These are phyloP conservation scores for Parauchenoglanis ngamensis DNA, from an alignment of 2,797 vertebrate genomes.

Conservation along the genomic window DNA sequence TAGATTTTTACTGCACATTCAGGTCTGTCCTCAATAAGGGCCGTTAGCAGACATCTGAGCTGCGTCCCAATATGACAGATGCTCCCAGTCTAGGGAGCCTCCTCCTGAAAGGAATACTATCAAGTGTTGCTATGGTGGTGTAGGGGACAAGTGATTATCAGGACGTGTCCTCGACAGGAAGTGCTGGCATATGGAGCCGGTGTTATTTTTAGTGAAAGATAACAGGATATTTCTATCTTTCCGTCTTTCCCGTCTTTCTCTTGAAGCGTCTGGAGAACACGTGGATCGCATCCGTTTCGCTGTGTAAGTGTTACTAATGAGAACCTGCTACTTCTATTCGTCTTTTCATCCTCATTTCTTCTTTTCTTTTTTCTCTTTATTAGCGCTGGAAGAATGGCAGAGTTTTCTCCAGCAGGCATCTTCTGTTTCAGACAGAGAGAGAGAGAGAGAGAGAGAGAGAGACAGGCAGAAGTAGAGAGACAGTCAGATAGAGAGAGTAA, in stretches of 20 bases:
- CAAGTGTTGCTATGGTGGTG: neutral
- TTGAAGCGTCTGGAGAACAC: slow-evolving; percentile 55
- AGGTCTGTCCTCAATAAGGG: neutral
- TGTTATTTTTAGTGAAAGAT: slow-evolving; percentile 54
- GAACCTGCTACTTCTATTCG: slow-evolving; percentile 53
- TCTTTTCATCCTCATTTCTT: slow-evolving; percentile 31
- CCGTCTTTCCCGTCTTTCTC: slow-evolving; percentile 31
- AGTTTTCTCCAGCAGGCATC: slow-evolving; percentile 45
- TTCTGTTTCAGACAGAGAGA: slow-evolving; percentile 28
- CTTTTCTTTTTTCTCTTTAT: neutral
- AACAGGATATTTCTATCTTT: slow-evolving; percentile 48
- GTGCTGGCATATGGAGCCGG: neutral
- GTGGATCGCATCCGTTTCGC: slow-evolving; percentile 37
- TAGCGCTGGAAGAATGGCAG: slow-evolving; percentile 43
- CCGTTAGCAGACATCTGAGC: neutral
- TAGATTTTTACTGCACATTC: neutral
- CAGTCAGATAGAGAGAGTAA: neutral
- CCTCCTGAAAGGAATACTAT: neutral
- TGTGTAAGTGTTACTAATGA: slow-evolving; percentile 61
- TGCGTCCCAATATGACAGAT: neutral
- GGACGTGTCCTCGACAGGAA: neutral
- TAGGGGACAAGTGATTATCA: neutral
- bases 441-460: neutral
- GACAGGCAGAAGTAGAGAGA: neutral
- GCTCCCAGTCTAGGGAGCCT: neutral